Evolutionary conservation across 2,888 invertebrate species (phyloP), one percentile per base, ranked within the genome.

Genomic region (Drosophila hamatofila): DNA sequence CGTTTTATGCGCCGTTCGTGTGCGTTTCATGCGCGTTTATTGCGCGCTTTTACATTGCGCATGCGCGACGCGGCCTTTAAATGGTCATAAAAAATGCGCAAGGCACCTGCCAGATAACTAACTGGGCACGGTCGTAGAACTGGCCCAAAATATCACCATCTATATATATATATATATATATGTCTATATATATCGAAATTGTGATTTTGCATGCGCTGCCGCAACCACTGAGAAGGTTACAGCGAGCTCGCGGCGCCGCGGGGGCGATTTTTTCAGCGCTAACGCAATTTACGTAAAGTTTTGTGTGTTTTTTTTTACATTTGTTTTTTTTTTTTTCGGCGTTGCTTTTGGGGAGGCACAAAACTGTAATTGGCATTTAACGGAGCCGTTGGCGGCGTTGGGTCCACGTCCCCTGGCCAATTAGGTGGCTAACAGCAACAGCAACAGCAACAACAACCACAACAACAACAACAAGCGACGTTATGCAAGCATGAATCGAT

Each of bases 21-120:
- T 59, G 54, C 64, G 27, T 18, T 62, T 61, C 2, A 67, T 56
- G 60, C 58, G 78, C 75, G 85, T 80, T 83, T 81, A 59, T 69
- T 39, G 63, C 62, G 78, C 81, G 78, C 35, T 58, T 58, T 73
- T 63, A 57, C 80, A 78, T 81, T 81, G 79, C 74, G 84, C 79
- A 86, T 80, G 83, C 83, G 81, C 72, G 52, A 52, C 79, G 72
- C 72, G 74, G 68, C 73, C 71, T 78, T 72, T 69, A 78, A 78
- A 77, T 74, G 81, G 72, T 72, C 78, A 83, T 85, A 81, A 79
- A 81, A 82, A 79, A 72, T 83, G 86, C 78, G 62, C 75, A 72
- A 73, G 73, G 64, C 75, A 72, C 60, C 61, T 56, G 72, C 68
- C 55, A 58, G 49, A 51, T n/a, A 66, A 49, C 58, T n/a, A 66